A percentile compares a stretch with the other conserved stretches of the same genome.
Evolutionary conservation across 2,113 vertebrate species (phyloP).

Genomic region (Furnarius figulus): DNA sequence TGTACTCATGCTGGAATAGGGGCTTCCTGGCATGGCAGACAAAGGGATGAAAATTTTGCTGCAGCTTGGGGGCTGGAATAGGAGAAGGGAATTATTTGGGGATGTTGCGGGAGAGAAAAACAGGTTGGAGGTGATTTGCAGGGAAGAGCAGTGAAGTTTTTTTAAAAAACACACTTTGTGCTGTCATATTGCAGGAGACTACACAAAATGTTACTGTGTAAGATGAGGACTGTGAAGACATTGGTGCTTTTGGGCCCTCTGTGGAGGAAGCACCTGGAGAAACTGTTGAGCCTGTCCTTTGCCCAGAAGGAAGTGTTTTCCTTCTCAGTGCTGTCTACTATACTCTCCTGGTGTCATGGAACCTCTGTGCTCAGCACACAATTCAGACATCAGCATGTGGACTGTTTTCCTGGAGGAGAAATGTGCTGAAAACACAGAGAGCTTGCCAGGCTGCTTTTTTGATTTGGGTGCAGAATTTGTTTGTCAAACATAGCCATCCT

Average conservation of each 20-base stretch:
- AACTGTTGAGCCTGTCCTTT: not conserved
- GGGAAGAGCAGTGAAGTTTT: not conserved
- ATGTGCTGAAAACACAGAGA: not conserved
- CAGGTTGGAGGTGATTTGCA: not conserved
- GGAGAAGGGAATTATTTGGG: not conserved
- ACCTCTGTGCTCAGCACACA: not conserved
- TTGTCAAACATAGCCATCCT: not conserved
- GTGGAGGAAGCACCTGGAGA: not conserved
- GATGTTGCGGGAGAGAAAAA: fast-evolving
- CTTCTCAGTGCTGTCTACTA: not conserved
- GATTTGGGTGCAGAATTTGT: not conserved
- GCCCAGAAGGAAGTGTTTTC: not conserved
- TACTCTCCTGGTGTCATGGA: not conserved
- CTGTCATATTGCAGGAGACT: not conserved
- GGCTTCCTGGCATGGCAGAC: not conserved
- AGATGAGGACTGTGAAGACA: not conserved
- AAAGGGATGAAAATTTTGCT: not conserved
- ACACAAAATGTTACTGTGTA: not conserved
- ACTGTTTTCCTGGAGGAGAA: not conserved
- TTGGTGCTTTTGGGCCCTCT: not conserved
- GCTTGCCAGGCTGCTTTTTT: not conserved
- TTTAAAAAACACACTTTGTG: not conserved
- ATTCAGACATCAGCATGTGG: not conserved
- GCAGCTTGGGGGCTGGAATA: not conserved
- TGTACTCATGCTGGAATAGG: not conserved